Percentiles rank a stretch among this genome's conserved stretches.
Conservation (phyloP, 2,113 vertebrate species). For the Datnioides undecimradiatus region DNA sequence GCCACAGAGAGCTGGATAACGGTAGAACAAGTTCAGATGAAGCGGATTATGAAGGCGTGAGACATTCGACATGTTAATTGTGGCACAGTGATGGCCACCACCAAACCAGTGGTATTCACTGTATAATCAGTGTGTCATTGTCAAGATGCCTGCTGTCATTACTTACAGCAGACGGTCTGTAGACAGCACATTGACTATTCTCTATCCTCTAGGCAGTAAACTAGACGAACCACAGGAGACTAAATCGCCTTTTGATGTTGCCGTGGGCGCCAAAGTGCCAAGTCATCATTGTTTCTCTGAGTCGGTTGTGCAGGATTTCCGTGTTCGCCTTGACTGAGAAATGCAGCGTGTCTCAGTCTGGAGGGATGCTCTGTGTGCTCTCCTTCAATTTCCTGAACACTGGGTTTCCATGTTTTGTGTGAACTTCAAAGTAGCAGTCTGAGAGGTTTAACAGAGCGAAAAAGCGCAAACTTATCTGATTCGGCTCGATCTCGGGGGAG, state of each 20-base stretch:
- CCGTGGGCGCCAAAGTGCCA: background rate
- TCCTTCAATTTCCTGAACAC: conserved; percentile 13
- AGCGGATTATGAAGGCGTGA: background rate
- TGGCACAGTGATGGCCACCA: background rate
- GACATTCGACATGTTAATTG: background rate
- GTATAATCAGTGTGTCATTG: background rate
- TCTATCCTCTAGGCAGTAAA: background rate
- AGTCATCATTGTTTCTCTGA: background rate
- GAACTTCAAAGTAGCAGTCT: conserved; percentile 13
- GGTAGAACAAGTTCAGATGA: background rate
- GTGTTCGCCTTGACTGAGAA: background rate
- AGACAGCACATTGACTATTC: background rate
- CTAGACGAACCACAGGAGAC: background rate
- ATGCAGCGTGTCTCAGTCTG: too few species aligned
- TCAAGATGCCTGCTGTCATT: background rate
- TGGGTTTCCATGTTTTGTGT: background rate
- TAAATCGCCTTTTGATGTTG: background rate
- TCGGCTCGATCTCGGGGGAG: background rate
- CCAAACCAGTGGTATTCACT: too few species aligned
- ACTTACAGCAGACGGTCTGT: background rate
- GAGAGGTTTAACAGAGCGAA: conserved; percentile 13
- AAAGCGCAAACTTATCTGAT: conserved; percentile 1
- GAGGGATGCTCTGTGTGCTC: background rate
- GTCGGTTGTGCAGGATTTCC: background rate
- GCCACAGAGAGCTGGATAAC: background rate